Evolutionary conservation across 2,797 vertebrate species (phyloP), one percentile per base, ranked within the genome.

Genomic region (Tarsius wallacei): DNA sequence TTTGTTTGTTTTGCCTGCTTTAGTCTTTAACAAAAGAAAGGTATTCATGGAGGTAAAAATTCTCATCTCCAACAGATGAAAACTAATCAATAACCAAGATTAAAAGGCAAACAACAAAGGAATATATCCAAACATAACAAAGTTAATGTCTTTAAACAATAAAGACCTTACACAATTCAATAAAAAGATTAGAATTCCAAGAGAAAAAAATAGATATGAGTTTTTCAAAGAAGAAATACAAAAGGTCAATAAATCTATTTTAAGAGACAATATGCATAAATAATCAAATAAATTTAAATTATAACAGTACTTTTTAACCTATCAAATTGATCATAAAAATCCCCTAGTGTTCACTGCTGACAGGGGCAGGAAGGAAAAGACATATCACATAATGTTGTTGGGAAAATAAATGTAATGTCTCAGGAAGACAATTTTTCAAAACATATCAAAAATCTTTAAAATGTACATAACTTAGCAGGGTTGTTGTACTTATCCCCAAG

Each of bases 191-290:
- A 42, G 42, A 82, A 82, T 63, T 19, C 19, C 71, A 78, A 80
- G 2, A 61, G 17, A 36, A 51, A 82, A 64, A 88, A 42, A 42
- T 1, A 42, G 15, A 84, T 28, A 49, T 13, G 49, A 86, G 71
- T 49, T 73, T 66, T 80, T 76, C 77, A 68, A 42, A 93, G 70
- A 73, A 55, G 73, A 95, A 80, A 80, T 17, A 66, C 16, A 87
- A 57, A 83, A 42, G 6, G 16, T 22, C 71, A 91, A 70, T 13
- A 70, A 74, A 55, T 3, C 59, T 68, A 85, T 74, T 86, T 83
- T 36, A 71, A 91, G n/a, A 86, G 55, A 63, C n/a, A 84, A 83
- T 5, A 33, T 70, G 66, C 42, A 77, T 22, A 24, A 63, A 17
- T 57, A 85, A 70, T 64, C 70, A 85, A 91, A 63, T 73, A 91